Evolutionary conservation across 2,888 invertebrate species (phyloP), one percentile per base, ranked within the genome.

Genomic region (Exocentrus adspersus): DNA sequence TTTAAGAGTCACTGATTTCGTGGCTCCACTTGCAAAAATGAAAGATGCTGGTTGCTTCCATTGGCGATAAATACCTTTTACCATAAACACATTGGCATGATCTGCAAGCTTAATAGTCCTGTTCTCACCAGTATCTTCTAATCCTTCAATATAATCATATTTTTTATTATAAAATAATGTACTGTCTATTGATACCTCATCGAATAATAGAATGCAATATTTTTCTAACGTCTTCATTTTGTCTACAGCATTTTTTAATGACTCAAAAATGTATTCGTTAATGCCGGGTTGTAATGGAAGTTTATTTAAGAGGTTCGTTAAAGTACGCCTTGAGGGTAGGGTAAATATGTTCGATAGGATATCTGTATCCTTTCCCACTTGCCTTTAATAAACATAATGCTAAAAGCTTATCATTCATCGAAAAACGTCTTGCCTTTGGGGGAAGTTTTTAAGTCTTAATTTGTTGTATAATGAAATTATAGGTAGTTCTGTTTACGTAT

Each of bases 1-100:
- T 28, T 6, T 7, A 6, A 28, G 7, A 4, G 4, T 28, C 4
- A 6, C 28, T 6, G 28, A 28, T 28, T 28, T 70, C 6, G 67
- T 64, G 6, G 60, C 54, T 58, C 60, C 58, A 42, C 63, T 64
- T 10, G 10, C n/a, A 62, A 74, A 72, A 9, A 56, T 48, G 48
- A 63, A 75, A 9, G 24, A 51, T 37, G 73, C 53, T 10, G 72
- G 66, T 43, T 73, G 72, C 52, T 75, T 75, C 75, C 74, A 75
- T 28, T 69, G 65, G 24, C 30, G 65, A 45, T 57, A 42, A 10
- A 72, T 57, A 6, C 67, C 72, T 50, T 65, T 70, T 3, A 69
- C n/a, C 67, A 76, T 70, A 46, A 74, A 75, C 2, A 72, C 66
- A n/a, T 70, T 37, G 30, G 72, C 74, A 64, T 30, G 30, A 30